These are phyloP conservation scores for Leucophora obtusa DNA, from an alignment of 2,888 invertebrate species.

Conservation along the genomic window DNA sequence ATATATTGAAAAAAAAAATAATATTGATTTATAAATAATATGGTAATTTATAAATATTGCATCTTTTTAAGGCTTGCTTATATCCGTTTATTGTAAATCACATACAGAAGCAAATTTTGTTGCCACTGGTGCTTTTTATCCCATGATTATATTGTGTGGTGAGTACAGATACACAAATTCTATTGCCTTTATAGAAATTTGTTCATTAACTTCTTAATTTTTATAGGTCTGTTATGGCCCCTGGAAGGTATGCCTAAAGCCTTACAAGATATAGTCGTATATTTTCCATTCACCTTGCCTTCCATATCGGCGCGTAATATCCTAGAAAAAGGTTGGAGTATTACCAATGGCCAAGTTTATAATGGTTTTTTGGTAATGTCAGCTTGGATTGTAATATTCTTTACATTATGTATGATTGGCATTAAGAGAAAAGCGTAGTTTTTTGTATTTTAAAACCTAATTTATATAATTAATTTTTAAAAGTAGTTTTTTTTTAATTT, in stretches of 20 bases:
- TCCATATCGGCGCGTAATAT: constrained; percentile 87
- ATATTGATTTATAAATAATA: too few relatives aligned
- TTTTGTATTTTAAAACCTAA: constrained; percentile 15
- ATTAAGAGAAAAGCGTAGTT: constrained; percentile 79
- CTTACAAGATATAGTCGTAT: constrained; percentile 82
- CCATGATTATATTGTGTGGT: constrained; percentile 92
- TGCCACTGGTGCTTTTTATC: constrained; percentile 93
- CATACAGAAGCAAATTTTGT: constrained; percentile 91
- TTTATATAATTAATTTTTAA: constrained; percentile 44
- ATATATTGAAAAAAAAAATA: neutral
- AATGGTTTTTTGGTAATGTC: constrained; percentile 85
- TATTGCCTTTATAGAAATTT: neutral
- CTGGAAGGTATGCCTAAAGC: constrained; percentile 83
- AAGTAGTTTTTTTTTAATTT: constrained; percentile 63
- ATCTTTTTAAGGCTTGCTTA: constrained; percentile 83
- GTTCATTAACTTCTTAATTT: neutral
- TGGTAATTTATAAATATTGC: neutral
- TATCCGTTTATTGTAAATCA: constrained; percentile 88
- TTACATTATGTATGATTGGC: constrained; percentile 81
- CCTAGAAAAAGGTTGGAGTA: constrained; percentile 86
- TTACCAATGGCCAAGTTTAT: constrained; percentile 85
- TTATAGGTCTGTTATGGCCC: constrained; percentile 83
- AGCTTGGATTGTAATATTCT: constrained; percentile 83
- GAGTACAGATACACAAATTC: constrained; percentile 72
- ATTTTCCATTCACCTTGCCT: constrained; percentile 89